phyloP scores from a whole-genome alignment of 2,888 invertebrate species.

The Atethmia centrago region DNA sequence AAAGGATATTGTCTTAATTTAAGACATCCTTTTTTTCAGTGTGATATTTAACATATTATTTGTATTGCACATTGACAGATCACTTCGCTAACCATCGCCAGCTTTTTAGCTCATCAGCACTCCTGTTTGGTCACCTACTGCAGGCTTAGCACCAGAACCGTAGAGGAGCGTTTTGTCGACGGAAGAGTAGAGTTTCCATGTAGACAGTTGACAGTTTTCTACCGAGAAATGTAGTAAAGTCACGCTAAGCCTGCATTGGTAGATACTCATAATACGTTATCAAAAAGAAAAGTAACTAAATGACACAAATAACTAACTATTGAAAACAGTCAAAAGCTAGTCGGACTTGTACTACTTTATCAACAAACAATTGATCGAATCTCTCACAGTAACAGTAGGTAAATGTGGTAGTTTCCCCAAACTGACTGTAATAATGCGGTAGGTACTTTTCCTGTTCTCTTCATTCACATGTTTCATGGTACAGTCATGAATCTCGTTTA shows the following conservation, averaged over 20 bases:
- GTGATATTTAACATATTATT: not conserved
- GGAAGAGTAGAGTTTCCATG: too few relatives aligned
- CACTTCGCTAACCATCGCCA: not conserved
- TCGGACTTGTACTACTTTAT: not conserved
- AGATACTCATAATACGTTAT: too few relatives aligned
- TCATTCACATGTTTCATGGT: not conserved
- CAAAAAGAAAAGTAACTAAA: not conserved
- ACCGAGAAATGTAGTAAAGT: too few relatives aligned
- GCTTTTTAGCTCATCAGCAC: not conserved
- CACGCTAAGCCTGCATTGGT: too few relatives aligned
- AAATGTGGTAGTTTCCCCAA: not conserved
- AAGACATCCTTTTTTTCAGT: too few relatives aligned
- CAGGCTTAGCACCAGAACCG: too few relatives aligned
- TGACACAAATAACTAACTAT: not conserved
- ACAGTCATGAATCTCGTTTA: not conserved
- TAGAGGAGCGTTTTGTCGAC: too few relatives aligned
- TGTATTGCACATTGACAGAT: constrained; percentile 1
- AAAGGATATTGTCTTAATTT: too few relatives aligned
- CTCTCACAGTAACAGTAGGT: too few relatives aligned
- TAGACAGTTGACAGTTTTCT: too few relatives aligned
- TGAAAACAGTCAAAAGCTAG: not conserved
- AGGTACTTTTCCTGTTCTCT: not conserved
- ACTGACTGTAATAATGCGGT: not conserved
- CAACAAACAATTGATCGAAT: not conserved
- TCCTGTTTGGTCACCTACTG: not conserved